These are phyloP conservation scores for Metaphire vulgaris DNA, from an alignment of 1,140 invertebrate species.

Conservation along the genomic window DNA sequence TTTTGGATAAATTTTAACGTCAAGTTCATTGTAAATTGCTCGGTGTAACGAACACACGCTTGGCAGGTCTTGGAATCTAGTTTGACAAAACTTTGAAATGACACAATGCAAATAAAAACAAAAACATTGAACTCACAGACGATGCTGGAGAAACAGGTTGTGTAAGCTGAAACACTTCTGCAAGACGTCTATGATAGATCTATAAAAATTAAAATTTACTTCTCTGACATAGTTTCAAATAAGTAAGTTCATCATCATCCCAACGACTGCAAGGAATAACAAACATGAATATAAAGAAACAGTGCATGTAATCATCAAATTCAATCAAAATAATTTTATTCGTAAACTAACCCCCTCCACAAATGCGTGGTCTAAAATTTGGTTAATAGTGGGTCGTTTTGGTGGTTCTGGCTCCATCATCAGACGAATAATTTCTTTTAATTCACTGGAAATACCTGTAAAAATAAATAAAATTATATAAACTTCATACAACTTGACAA, in stretches of 20 bases:
- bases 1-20: too few species aligned
- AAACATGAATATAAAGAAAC: too few species aligned
- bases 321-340: too few species aligned
- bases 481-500: conserved; percentile 12
- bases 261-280: too few species aligned
- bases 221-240: too few species aligned
- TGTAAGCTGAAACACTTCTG: not conserved
- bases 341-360: conserved; percentile 39
- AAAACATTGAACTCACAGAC: not conserved
- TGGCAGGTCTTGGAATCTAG: too few species aligned
- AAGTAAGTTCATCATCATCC: too few species aligned
- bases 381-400: conserved; percentile 55
- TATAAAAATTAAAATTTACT: conserved; percentile 1
- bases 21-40: too few species aligned
- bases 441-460: conserved; percentile 56
- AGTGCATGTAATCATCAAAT: too few species aligned
- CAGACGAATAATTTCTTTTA: conserved; percentile 55
- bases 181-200: not conserved
- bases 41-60: too few species aligned
- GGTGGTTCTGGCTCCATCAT: conserved; percentile 59
- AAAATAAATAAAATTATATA: conserved; percentile 33
- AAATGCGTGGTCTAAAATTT: conserved; percentile 51
- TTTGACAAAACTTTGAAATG: too few species aligned
- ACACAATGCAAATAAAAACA: too few species aligned
- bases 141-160: not conserved